Percentiles rank a stretch among this genome's conserved stretches.
phyloP scores from a whole-genome alignment of 2,888 invertebrate species.

The Zele albiditarsus region DNA sequence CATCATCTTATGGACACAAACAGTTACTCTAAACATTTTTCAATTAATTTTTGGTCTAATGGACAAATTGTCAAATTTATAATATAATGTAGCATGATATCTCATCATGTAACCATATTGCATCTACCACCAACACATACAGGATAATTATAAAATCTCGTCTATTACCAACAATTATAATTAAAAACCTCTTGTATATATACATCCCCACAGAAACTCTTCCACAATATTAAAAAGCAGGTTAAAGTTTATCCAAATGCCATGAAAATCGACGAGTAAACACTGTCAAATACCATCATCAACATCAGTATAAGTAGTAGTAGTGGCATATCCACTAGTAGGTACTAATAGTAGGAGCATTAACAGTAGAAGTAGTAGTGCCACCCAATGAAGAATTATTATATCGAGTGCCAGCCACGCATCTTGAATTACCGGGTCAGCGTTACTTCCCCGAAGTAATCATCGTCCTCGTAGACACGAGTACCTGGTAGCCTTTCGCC shows the following conservation, averaged over 20 bases:
- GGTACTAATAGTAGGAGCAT: too few species aligned
- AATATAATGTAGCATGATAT: too few species aligned
- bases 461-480: conserved; percentile 46
- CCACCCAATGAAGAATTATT: conserved; percentile 32
- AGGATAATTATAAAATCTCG: too few species aligned
- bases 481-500: conserved; percentile 44
- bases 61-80: too few species aligned
- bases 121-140: too few species aligned
- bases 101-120: too few species aligned
- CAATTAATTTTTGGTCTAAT: too few species aligned
- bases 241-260: background rate
- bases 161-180: background rate
- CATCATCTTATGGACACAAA: background rate
- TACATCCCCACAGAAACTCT: background rate
- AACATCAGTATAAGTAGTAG: background rate
- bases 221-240: background rate
- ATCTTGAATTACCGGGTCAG: conserved; percentile 54
- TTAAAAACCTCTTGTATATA: background rate
- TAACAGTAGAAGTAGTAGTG: conserved; percentile 6
- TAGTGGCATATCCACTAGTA: too few species aligned
- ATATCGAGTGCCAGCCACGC: conserved; percentile 45
- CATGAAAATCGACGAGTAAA: background rate
- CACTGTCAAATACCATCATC: background rate
- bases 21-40: background rate
- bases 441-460: conserved; percentile 51